Conservation (phyloP, 2,888 invertebrate species). For the Chloroclystis v-ata region DNA sequence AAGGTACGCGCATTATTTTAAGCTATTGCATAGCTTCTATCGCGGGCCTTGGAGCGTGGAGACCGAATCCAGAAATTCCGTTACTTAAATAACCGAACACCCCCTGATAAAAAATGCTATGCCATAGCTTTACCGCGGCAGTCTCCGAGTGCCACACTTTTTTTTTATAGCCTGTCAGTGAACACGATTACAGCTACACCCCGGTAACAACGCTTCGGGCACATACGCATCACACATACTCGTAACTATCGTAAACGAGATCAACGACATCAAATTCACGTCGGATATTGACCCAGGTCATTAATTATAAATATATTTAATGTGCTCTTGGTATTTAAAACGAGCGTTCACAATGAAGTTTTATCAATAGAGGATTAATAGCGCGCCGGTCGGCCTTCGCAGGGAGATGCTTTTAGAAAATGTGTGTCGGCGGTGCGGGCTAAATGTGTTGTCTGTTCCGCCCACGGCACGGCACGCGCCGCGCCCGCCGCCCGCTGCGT, state of each 20-base stretch:
- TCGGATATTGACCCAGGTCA: conserved; percentile 14
- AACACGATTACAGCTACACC: too few species aligned
- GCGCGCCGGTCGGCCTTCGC: conserved; percentile 7
- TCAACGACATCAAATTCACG: background rate
- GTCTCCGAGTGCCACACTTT: too few species aligned
- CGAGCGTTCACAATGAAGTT: conserved; percentile 1
- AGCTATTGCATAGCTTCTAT: too few species aligned
- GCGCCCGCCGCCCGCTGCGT: background rate
- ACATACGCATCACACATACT: background rate
- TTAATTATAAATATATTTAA: conserved; percentile 1
- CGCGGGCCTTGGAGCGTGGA: too few species aligned
- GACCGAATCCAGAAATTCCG: too few species aligned
- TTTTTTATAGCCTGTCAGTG: too few species aligned
- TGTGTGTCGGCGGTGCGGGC: conserved; percentile 5
- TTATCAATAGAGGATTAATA: conserved; percentile 3
- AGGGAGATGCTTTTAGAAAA: conserved; percentile 8
- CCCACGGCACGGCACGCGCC: background rate
- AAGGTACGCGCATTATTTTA: too few species aligned
- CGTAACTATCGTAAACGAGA: background rate
- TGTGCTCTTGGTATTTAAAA: background rate
- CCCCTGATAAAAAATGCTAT: too few species aligned
- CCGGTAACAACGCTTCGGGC: background rate
- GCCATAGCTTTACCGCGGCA: too few species aligned
- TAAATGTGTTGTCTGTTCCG: conserved; percentile 9
- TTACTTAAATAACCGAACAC: too few species aligned